Evolutionary conservation across 2,888 invertebrate species (phyloP).

Genomic region (Apantesis nais): DNA sequence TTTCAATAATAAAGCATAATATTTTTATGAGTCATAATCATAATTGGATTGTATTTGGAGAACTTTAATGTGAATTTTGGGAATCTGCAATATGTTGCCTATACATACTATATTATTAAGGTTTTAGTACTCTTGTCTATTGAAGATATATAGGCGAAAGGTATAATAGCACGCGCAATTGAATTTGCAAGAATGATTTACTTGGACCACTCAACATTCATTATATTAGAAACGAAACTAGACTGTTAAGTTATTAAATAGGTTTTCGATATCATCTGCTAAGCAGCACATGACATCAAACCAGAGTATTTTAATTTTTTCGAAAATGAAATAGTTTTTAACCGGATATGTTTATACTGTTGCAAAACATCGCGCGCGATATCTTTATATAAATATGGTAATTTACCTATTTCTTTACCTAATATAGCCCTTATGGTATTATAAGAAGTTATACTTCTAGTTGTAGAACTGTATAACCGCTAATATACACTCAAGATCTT

Average conservation of each 20-base stretch:
- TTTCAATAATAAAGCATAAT: conserved; percentile 78
- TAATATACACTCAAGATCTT: conserved; percentile 68
- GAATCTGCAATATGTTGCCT: conserved; percentile 82
- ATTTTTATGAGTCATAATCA: conserved; percentile 76
- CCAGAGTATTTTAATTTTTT: conserved; percentile 6
- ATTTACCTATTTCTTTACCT: conserved; percentile 47
- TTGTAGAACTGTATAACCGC: conserved; percentile 56
- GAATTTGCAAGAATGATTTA: no score
- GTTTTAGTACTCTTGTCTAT: conserved; percentile 31
- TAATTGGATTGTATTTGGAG: conserved; percentile 61
- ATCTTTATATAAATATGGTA: conserved; percentile 23
- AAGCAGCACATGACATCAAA: not conserved
- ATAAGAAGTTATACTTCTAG: conserved; percentile 43
- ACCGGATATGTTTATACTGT: not conserved
- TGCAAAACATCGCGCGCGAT: conserved; percentile 32
- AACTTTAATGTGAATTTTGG: conserved; percentile 69
- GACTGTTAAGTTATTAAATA: conserved; percentile 4
- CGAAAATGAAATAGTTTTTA: not conserved
- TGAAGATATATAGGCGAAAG: conserved; percentile 15
- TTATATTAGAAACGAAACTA: conserved; percentile 31
- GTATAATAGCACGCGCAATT: conserved; percentile 35
- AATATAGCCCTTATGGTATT: conserved; percentile 47
- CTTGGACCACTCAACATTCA: no score
- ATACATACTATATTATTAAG: conserved; percentile 32
- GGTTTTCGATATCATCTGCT: conserved; percentile 19